Evolutionary conservation across 2,888 invertebrate genomes (phyloP), one percentile per base, ranked within the genome.

Genomic region (Pristionchus arcanus): DNA sequence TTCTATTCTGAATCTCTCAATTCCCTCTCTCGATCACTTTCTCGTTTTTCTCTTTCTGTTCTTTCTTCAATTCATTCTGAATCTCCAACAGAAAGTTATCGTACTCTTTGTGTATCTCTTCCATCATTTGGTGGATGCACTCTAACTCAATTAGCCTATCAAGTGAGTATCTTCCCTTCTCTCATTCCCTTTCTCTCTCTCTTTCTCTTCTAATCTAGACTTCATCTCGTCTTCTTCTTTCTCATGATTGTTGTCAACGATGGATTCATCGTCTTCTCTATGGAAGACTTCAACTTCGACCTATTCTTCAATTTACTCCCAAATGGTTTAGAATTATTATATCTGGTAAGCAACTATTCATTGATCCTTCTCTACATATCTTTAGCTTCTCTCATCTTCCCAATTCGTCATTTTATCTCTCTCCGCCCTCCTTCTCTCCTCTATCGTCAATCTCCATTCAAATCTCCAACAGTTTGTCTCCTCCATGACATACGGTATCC

Each of bases 241-340:
- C 96, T 9, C 96, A 96, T 92, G 96, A 96, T 13, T 96, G 96
- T 90, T 96, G 96, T 92, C 96, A 96, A 94, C 95, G 95, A 91
- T 96, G 96, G 96, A 94, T 96, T n/a, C 95, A 95, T 11, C 95
- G 95, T 63, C 95, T 95, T 86, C 95, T 96, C 90, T 95, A 95
- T 90, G 94, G 94, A 0, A 91, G 93, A 89, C 90, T 94, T 13
- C 93, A 94, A 71, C 88, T 94, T 0, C 91, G 92, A 49, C 89
- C 89, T 37, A 42, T 37, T 5, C 74, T 88, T 66, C 59, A 37
- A 42, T 91, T 68, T 85, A 71, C 59, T 84, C 90, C 90, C n/a
- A 66, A 71, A 68, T 89, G 89, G 81, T 28, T 77, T 31, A n/a
- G 77, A 88, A 37, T 77, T 25, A 19, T 77, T 21, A 42, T 88